Percentiles rank a stretch among this genome's conserved stretches.
phyloP scores from a whole-genome alignment of 2,888 invertebrate genomes.

The Acrobasis repandana region DNA sequence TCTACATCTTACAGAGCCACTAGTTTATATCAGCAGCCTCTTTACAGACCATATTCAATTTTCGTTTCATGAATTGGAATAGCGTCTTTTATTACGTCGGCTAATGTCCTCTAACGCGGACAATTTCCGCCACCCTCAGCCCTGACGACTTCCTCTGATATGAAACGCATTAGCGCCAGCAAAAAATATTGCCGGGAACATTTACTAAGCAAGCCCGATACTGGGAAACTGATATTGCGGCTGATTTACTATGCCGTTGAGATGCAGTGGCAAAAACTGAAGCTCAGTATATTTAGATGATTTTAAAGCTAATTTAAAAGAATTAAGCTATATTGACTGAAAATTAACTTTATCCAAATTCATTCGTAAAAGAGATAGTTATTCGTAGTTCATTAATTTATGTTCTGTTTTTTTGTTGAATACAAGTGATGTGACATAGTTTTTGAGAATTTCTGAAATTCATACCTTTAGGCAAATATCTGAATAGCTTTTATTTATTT shows the following conservation, averaged over 20 bases:
- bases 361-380: too few species aligned
- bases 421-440: too few species aligned
- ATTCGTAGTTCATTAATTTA: too few species aligned
- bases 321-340: too few species aligned
- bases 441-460: too few species aligned
- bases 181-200: conserved; percentile 39
- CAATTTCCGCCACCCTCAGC: conserved; percentile 63
- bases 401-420: too few species aligned
- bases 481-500: too few species aligned
- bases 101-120: conserved; percentile 61
- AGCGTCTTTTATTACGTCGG: conserved; percentile 46
- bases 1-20: too few species aligned
- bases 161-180: conserved; percentile 55
- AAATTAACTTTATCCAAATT: too few species aligned
- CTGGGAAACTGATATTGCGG: conserved; percentile 21
- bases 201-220: conserved; percentile 18
- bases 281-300: neutral
- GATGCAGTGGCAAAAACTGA: conserved; percentile 9
- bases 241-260: conserved; percentile 19
- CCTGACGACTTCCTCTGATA: conserved; percentile 60
- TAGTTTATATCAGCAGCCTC: neutral
- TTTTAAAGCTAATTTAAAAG: neutral
- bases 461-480: too few species aligned
- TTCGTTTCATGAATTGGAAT: conserved; percentile 24
- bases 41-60: neutral